These are phyloP conservation scores for Spheniscus mendiculus DNA, from an alignment of 2,113 vertebrate species.

Conservation along the genomic window DNA sequence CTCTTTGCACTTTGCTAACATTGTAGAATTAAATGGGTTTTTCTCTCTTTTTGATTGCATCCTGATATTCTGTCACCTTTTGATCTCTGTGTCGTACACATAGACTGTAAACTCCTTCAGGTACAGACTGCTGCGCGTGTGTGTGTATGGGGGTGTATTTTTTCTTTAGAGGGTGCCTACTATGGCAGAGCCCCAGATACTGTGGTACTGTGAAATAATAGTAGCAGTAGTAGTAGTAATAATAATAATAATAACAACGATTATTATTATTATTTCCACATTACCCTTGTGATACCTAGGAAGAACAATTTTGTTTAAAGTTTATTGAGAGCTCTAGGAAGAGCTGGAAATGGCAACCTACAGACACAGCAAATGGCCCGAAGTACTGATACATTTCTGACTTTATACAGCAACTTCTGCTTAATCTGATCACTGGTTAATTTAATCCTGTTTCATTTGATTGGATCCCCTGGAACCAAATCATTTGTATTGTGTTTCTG, in stretches of 20 bases:
- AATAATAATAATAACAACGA: neutral
- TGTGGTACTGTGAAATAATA: neutral
- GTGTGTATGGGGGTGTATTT: neutral
- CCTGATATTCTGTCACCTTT: constrained; percentile 39
- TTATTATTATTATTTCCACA: neutral
- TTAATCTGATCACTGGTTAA: constrained; percentile 56
- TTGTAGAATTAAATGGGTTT: constrained; percentile 53
- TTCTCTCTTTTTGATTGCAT: constrained; percentile 34
- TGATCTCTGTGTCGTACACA: neutral
- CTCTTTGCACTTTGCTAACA: constrained; percentile 3
- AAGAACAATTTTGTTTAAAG: neutral
- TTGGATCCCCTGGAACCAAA: constrained; percentile 60
- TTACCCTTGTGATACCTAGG: neutral
- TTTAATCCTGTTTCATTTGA: constrained; percentile 61
- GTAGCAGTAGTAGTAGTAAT: neutral
- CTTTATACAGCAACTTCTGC: constrained; percentile 29
- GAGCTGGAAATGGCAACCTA: neutral
- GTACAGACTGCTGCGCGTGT: neutral
- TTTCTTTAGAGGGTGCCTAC: neutral
- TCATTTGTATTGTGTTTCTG: constrained; percentile 53
- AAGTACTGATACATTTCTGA: constrained; percentile 30
- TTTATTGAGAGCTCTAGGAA: neutral
- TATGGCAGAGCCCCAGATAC: neutral
- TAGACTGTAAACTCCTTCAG: neutral
- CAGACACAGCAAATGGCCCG: neutral